Percentiles rank a stretch among this genome's conserved stretches.
Conservation (phyloP, 2,113 vertebrate species). For the Capreolus pygargus region DNA sequence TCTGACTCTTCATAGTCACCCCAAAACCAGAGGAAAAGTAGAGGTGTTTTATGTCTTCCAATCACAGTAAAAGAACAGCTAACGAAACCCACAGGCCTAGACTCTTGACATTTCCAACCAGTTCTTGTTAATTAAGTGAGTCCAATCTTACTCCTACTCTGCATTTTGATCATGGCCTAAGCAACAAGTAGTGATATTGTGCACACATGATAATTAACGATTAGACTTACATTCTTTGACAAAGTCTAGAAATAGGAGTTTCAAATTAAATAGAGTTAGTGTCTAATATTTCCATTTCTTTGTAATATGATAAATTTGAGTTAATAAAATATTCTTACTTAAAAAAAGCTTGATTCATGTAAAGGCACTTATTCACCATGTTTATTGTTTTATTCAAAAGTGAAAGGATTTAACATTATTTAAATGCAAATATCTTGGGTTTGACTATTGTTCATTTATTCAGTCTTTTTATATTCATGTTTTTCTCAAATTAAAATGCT, state of each 20-base stretch:
- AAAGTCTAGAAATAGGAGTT: neutral
- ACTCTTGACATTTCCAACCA: neutral
- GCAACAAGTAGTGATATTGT: neutral
- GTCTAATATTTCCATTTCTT: neutral
- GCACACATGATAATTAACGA: neutral
- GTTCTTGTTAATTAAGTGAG: neutral
- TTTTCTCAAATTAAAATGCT: constrained; percentile 35
- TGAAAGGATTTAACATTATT: constrained; percentile 18
- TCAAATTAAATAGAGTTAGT: constrained; percentile 4
- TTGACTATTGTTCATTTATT: constrained; percentile 28
- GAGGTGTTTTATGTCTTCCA: neutral
- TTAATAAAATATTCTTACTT: neutral
- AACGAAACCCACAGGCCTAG: neutral
- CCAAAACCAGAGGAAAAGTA: neutral
- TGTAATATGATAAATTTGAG: neutral
- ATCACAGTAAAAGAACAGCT: neutral
- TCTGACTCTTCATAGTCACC: neutral
- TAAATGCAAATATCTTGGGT: constrained; percentile 25
- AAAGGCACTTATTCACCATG: neutral
- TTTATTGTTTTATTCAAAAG: constrained; percentile 29
- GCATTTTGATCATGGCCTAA: neutral
- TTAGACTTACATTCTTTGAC: neutral
- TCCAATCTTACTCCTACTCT: neutral
- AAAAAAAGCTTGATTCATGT: constrained; percentile 3
- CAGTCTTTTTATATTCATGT: neutral